Base-by-base conservation (phyloP, 2,113 vertebrate genomes). In the Larimichthys polyactis region DNA sequence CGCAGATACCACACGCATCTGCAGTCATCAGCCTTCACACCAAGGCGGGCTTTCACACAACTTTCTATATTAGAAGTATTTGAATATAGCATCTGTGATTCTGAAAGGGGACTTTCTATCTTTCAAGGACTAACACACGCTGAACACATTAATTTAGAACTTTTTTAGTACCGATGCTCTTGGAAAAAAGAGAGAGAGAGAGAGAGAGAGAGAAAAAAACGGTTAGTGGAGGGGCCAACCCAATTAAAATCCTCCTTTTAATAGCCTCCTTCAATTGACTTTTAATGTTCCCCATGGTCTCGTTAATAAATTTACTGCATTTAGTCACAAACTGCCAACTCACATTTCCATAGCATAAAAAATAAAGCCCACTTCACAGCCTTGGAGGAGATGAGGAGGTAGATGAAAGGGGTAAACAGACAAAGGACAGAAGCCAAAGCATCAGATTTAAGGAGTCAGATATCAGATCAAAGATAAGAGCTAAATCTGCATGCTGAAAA, bases 171-270 rank as follows among this genome's bases (percentile, higher is more conserved):
- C 78, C 82, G 77, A 71, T 89, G 90, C 81, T 86, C 79, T 76
- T 78, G 66, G 58, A 73, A 85, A 76, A 91, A 78, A 82, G n/a
- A n/a, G n/a, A n/a, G n/a, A 52, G 1, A 58, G 8, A 49, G 3
- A 44, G 5, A 52, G 10, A 59, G 22, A 78, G 78, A 52, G 2
- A 58, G 3, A 52, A 87, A 87, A 92, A 90, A 92, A 84, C 70
- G 75, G 64, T 91, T 90, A 90, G 89, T 90, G 63, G 65, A 88
- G 87, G 77, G 81, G 93, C 83, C 86, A 90, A 93, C 74, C 89
- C 94, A 95, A 95, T 95, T 94, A 94, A 93, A 93, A 91, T 90
- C 83, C 74, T 67, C 75, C 91, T 93, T 94, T 94, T 94, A 94
- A 93, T 94, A 94, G 92, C 87, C 92, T 94, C 89, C 88, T 94